A percentile compares a stretch with the other conserved stretches of the same genome.
These are phyloP conservation scores for Fukomys damarensis DNA, from an alignment of 2,113 vertebrate genomes.

Conservation along the genomic window DNA sequence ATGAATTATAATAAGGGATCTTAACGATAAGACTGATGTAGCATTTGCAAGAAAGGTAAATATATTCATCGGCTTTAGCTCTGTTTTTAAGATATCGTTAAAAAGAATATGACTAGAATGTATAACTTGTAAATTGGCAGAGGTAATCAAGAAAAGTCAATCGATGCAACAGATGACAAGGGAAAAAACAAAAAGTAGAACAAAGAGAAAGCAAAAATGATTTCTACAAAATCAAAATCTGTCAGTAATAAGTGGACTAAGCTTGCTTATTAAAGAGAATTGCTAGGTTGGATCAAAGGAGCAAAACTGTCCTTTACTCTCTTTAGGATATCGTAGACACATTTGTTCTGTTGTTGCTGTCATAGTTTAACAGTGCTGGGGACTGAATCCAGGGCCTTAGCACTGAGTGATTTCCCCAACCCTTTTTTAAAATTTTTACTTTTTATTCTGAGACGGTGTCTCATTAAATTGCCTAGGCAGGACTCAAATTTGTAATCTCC, in stretches of 20 bases:
- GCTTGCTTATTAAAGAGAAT: not conserved
- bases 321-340: not conserved
- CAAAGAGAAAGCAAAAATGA: not conserved
- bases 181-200: not conserved
- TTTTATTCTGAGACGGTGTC: not conserved
- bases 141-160: not conserved
- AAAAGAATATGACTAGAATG: not conserved
- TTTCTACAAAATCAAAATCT: not conserved
- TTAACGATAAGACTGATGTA: not conserved
- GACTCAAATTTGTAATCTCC: not conserved
- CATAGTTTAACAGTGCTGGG: not conserved
- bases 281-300: not conserved
- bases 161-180: not conserved
- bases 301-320: not conserved
- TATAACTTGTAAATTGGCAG: not conserved
- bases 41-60: not conserved
- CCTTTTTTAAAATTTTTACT: not conserved
- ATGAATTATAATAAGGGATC: not conserved
- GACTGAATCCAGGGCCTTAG: not conserved
- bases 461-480: not conserved
- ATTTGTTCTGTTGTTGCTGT: not conserved
- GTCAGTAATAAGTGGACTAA: not conserved
- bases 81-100: not conserved
- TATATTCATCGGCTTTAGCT: not conserved
- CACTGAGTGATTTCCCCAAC: not conserved